Evolutionary conservation across 2,888 invertebrate genomes (phyloP), one percentile per base, ranked within the genome.

Genomic region (Drosophila tanythrix): DNA sequence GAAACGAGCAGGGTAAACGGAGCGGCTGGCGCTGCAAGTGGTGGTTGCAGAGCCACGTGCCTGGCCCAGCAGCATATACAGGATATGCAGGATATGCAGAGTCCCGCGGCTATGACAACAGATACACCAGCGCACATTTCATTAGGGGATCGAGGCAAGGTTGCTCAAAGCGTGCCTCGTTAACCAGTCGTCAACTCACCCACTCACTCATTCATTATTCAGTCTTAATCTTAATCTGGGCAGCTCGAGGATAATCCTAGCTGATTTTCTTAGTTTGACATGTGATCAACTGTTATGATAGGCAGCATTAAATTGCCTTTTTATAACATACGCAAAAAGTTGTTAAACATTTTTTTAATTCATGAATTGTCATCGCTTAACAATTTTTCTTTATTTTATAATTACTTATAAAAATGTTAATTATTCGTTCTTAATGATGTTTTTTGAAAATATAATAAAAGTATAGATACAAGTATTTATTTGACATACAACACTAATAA

Each of bases 41-140:
- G 74, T 76, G 70, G 82, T 81, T 76, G 80, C 83, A 76, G 53
- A 27, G 80, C 59, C 59, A 71, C 78, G 66, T 78, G 76, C 70
- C 50, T 3, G 21, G 33, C 40, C n/a, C n/a, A 13, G 27, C 43
- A 43, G 62, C 50, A 15, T 29, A 31, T 15, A 21, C 15, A 40
- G 40, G 15, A 29, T 40, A 29, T 27, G 5, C 38, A 25, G 46
- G 2, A 29, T 50, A 50, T 18, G 18, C 27, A 50, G 31, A 31
- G 33, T 64, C 76, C 67, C 18, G 29, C 10, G 25, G 70, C 78
- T 51, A 62, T 52, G 76, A 52, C 59, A 77, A 70, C 72, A 50
- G 67, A 78, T 71, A 71, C 48, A 51, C 25, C 59, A 60, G 50
- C 7, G 29, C 21, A 48, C 71, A 71, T 80, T 76, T 76, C 59